Conservation (phyloP, 2,888 invertebrate species). For the Epistrophe grossulariae region DNA sequence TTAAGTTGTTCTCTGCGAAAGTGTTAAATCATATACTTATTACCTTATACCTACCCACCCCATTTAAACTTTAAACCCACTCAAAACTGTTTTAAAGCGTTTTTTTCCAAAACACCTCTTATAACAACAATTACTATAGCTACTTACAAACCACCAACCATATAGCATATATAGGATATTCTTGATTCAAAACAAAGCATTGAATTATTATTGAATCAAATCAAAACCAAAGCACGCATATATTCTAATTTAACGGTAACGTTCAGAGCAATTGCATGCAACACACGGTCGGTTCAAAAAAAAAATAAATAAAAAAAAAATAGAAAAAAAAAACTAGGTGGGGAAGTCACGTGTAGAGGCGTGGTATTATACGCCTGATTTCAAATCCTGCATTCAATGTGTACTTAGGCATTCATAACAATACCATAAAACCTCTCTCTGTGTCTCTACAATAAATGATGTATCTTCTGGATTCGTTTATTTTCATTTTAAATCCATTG, state of each 20-base stretch:
- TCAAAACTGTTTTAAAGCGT: conserved; percentile 16
- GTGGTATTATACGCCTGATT: conserved; percentile 75
- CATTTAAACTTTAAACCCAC: conserved; percentile 11
- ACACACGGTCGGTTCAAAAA: conserved; percentile 14
- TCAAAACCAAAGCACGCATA: conserved; percentile 52
- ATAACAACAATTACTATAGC: background rate
- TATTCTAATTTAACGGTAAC: conserved; percentile 72
- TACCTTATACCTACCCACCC: background rate
- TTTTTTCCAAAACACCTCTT: background rate
- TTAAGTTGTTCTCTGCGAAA: background rate
- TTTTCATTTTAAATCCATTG: conserved; percentile 60
- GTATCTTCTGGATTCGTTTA: conserved; percentile 76
- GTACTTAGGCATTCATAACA: conserved; percentile 76
- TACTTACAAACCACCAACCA: background rate
- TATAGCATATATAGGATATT: conserved; percentile 1
- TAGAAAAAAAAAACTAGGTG: conserved; percentile 50
- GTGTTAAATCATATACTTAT: too few species aligned
- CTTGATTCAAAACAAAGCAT: conserved; percentile 3
- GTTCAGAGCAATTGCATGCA: conserved; percentile 29
- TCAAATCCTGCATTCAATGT: conserved; percentile 72
- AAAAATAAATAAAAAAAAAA: background rate
- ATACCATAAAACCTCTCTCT: conserved; percentile 55
- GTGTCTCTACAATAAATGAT: conserved; percentile 10
- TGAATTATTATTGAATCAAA: conserved; percentile 37
- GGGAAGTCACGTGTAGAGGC: conserved; percentile 76